These are phyloP conservation scores for Selenia dentaria DNA, from an alignment of 2,888 invertebrate species.

Conservation along the genomic window DNA sequence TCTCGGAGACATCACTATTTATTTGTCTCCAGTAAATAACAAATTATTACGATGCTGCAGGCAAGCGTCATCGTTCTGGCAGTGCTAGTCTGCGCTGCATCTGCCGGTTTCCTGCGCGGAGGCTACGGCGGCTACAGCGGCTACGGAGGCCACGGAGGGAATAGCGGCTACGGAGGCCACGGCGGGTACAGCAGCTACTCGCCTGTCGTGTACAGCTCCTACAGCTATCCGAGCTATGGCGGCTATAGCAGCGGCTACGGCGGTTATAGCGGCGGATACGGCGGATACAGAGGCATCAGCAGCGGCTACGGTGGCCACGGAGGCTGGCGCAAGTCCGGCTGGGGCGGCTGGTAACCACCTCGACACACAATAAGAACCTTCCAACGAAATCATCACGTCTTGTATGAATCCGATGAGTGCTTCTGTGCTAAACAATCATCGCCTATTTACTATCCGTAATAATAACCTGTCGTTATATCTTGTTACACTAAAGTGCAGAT, in stretches of 20 bases:
- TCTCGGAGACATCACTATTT: too few relatives aligned
- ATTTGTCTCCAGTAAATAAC: too few relatives aligned
- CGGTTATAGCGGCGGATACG: slow-evolving; percentile 17
- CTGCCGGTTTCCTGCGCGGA: slow-evolving; percentile 50
- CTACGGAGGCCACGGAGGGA: slow-evolving; percentile 16
- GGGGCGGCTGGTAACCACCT: slow-evolving; percentile 4
- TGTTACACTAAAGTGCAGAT: neutral
- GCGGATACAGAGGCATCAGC: slow-evolving; percentile 18
- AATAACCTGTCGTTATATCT: neutral
- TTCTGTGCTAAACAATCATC: too few relatives aligned
- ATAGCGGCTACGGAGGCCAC: slow-evolving; percentile 19
- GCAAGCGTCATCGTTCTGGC: slow-evolving; percentile 37
- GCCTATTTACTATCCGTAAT: too few relatives aligned
- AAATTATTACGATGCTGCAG: slow-evolving; percentile 30
- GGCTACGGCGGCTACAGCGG: slow-evolving; percentile 28
- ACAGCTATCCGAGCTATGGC: slow-evolving; percentile 2
- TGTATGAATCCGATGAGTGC: neutral
- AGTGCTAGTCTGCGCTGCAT: slow-evolving; percentile 44
- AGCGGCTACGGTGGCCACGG: slow-evolving; percentile 13
- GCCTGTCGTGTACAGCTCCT: neutral
- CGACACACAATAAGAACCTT: neutral
- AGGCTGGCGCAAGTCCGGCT: neutral
- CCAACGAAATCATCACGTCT: neutral
- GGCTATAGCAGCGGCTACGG: slow-evolving; percentile 20
- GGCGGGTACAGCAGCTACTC: slow-evolving; percentile 3